Conservation (phyloP, 1,140 invertebrate genomes). For the Metopolophium dirhodum region DNA sequence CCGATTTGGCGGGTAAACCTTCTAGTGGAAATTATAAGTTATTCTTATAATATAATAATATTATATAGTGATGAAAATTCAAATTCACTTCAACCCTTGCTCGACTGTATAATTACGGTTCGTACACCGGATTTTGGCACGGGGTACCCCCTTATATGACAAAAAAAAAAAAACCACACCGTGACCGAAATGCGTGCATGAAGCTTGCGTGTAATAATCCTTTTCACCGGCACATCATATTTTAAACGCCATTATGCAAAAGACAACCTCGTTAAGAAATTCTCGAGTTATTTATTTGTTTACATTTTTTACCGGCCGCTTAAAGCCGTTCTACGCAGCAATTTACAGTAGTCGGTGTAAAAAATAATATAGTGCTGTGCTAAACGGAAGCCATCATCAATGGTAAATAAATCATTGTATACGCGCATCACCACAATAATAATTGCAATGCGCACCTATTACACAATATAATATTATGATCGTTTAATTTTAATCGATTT, state of each 20-base stretch:
- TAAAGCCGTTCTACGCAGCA: background rate
- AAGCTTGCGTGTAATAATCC: slow-evolving; percentile 54
- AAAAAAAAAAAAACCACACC: slow-evolving; percentile 26
- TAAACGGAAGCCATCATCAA: background rate
- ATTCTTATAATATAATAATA: background rate
- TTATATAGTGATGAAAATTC: slow-evolving; percentile 43
- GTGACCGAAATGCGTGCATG: slow-evolving; percentile 53
- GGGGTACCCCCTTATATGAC: background rate
- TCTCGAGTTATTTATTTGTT: slow-evolving; percentile 48
- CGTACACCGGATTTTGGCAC: slow-evolving; percentile 11
- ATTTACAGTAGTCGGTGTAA: background rate
- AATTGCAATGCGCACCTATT: background rate
- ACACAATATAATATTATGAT: background rate
- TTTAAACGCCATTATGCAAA: slow-evolving; percentile 52
- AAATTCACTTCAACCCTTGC: slow-evolving; percentile 31
- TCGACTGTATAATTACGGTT: slow-evolving; percentile 32
- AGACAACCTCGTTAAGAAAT: slow-evolving; percentile 54
- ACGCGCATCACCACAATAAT: background rate
- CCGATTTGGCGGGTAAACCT: background rate
- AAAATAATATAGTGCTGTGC: background rate
- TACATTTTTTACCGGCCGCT: background rate
- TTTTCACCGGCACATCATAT: slow-evolving; percentile 52
- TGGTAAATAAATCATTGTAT: background rate
- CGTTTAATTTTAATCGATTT: background rate
- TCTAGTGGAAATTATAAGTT: background rate